These are phyloP conservation scores for Polydesmus complanatus DNA, from an alignment of 2,888 invertebrate species.

Conservation along the genomic window DNA sequence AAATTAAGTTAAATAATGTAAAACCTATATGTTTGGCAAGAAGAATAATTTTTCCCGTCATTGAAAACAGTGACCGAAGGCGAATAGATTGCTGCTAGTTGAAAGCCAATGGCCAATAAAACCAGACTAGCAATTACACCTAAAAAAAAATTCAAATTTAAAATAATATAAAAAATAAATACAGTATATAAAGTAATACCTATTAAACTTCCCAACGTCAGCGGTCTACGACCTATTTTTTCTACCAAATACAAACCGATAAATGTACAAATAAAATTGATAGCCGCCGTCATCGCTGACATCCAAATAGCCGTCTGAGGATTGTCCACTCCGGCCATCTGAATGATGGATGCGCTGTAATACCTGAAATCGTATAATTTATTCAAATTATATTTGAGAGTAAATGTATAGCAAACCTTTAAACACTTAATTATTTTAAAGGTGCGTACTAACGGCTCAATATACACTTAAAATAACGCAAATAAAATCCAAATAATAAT, in stretches of 20 bases:
- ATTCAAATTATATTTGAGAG: no score
- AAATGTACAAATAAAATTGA: slow-evolving; percentile 38
- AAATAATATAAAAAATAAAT: background rate
- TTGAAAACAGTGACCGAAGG: slow-evolving; percentile 5
- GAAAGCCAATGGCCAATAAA: slow-evolving; percentile 20
- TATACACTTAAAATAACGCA: no score
- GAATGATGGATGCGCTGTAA: slow-evolving; percentile 40
- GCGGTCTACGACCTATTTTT: slow-evolving; percentile 33
- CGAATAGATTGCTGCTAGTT: slow-evolving; percentile 25
- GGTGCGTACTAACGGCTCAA: no score
- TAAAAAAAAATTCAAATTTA: slow-evolving; percentile 3
- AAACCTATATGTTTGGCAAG: slow-evolving; percentile 2
- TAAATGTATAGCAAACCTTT: no score
- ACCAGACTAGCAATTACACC: slow-evolving; percentile 16
- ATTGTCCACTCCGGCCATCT: slow-evolving; percentile 34
- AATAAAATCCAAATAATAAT: no score
- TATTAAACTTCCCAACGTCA: slow-evolving; percentile 26
- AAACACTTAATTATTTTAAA: no score
- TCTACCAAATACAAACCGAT: slow-evolving; percentile 38
- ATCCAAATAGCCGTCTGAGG: slow-evolving; percentile 37
- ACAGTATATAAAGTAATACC: slow-evolving; percentile 26
- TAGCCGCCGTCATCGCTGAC: slow-evolving; percentile 31
- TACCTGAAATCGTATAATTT: slow-evolving; percentile 31
- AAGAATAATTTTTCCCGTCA: background rate
- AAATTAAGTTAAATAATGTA: background rate